Evolutionary conservation across 2,888 invertebrate species (phyloP).

Genomic region (Dilophus febrilis): DNA sequence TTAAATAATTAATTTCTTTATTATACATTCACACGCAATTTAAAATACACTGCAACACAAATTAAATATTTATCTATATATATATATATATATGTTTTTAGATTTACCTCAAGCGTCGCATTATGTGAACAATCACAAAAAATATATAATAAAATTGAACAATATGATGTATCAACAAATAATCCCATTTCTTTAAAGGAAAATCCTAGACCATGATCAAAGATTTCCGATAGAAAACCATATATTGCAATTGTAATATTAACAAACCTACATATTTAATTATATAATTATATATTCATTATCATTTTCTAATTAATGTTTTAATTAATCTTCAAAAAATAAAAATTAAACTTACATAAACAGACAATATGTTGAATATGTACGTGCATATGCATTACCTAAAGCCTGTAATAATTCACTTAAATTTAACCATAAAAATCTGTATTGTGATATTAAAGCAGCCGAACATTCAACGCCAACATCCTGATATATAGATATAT

Average conservation of each 20-base stretch:
- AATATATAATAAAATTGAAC: constrained; percentile 40
- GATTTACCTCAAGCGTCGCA: constrained; percentile 35
- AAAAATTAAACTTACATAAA: constrained; percentile 34
- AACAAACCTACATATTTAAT: constrained; percentile 32
- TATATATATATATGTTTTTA: too few relatives aligned
- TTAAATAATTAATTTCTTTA: too few relatives aligned
- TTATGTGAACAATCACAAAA: constrained; percentile 52
- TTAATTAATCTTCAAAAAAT: background rate
- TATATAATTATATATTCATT: background rate
- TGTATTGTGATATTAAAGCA: constrained; percentile 40
- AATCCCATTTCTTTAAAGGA: constrained; percentile 50
- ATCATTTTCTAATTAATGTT: too few relatives aligned
- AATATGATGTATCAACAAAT: constrained; percentile 43
- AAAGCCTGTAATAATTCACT: constrained; percentile 46
- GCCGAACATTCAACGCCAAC: constrained; percentile 37
- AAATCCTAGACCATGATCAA: constrained; percentile 46
- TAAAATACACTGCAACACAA: too few relatives aligned
- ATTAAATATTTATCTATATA: too few relatives aligned
- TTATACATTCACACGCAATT: too few relatives aligned
- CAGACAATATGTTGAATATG: constrained; percentile 46
- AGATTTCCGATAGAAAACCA: constrained; percentile 47
- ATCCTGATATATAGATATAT: constrained; percentile 29
- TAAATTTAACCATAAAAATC: constrained; percentile 44
- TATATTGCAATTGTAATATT: constrained; percentile 51
- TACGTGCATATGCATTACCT: constrained; percentile 49